These are phyloP conservation scores for Sinocyclocheilus anophthalmus DNA, from an alignment of 2,113 vertebrate species.

Conservation along the genomic window DNA sequence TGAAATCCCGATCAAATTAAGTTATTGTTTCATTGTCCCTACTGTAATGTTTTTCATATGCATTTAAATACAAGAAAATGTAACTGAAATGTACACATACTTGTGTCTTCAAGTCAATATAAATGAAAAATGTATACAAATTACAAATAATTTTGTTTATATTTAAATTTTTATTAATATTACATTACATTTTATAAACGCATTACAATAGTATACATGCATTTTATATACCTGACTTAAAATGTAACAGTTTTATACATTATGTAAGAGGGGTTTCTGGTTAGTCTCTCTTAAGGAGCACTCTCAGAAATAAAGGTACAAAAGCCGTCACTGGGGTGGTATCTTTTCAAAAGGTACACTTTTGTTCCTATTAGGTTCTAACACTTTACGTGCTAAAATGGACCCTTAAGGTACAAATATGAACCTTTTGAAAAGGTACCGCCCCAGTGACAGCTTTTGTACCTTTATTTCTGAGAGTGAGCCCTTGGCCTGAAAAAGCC, in stretches of 20 bases:
- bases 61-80: background rate
- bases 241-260: background rate
- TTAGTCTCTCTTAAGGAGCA: background rate
- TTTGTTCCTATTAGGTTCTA: no score
- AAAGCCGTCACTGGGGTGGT: no score
- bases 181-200: background rate
- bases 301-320: no score
- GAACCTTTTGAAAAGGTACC: no score
- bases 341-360: no score
- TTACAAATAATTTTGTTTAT: background rate
- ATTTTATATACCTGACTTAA: background rate
- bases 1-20: background rate
- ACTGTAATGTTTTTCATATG: background rate
- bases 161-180: background rate
- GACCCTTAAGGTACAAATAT: no score
- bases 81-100: background rate
- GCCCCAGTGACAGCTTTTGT: no score
- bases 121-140: background rate
- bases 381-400: no score
- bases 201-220: background rate
- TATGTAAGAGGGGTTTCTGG: background rate
- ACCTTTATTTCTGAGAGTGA: no score
- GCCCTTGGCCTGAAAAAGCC: background rate
- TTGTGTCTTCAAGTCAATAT: background rate
- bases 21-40: background rate